Evolutionary conservation across 2,113 vertebrate genomes (phyloP), one percentile per base, ranked within the genome.

Genomic region (Sylvietta virens): DNA sequence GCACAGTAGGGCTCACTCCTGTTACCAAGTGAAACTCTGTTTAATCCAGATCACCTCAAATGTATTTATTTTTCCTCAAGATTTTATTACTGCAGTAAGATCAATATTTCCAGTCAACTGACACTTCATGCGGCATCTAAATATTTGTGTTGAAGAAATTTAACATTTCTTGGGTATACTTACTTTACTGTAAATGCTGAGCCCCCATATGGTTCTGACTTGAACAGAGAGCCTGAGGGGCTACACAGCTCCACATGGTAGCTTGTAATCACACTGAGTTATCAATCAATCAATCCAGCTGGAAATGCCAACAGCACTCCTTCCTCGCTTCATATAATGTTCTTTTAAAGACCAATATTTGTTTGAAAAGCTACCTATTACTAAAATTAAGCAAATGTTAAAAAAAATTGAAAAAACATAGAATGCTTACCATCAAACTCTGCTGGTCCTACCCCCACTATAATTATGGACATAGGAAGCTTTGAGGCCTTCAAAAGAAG

Each of bases 381-480:
- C 35, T 58, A 82, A 90, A 90, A 74, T 15, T 62, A 88, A 94
- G 67, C 18, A 92, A 83, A 65, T 64, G 53, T 10, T 26, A 26
- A 21, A 48, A 50, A 88, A 77, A 86, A 73, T 24, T 47, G 20
- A 62, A 72, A 72, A 72, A 77, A 24, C 39, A 70, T 17, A 64
- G 45, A 56, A 76, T 35, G 93, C 98, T 98, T 96, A 99, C 99
- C 99, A 86, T 99, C 99, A 95, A 99, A 99, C 94, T 99, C 99
- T 91, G 99, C 99, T 48, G 99, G 99, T 62, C 99, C 99, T 48
- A 99, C 99, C 14, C 99, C 99, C 60, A 99, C 99, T 85, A 99
- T 99, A 93, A 99, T 99, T 97, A 99, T 98, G 45, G 99, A 99
- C 99, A 99, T 99, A 15, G 99, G 99, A 97, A 99, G 98, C 96